Conservation (phyloP, 2,113 vertebrate species). For the Genyomyrus donnyi region DNA sequence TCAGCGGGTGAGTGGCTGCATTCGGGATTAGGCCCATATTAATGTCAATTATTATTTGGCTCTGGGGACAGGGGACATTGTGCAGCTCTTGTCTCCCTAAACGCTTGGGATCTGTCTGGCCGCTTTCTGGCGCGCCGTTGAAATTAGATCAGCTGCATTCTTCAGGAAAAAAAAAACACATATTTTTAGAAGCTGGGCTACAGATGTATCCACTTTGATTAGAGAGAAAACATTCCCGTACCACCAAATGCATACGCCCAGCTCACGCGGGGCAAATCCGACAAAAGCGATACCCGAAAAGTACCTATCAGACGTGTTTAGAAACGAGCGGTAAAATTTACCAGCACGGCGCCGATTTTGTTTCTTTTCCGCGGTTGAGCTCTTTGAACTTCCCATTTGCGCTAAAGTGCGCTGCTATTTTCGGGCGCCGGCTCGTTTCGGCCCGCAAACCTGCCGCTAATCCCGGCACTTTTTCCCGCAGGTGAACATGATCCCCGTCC, state of each 20-base stretch:
- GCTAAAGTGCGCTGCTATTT: background rate
- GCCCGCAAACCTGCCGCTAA: background rate
- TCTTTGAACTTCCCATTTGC: background rate
- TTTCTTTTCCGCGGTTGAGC: background rate
- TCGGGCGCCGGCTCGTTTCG: background rate
- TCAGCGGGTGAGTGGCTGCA: conserved; percentile 66
- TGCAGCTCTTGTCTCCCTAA: background rate
- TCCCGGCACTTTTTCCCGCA: conserved; percentile 42
- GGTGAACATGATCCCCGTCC: conserved; percentile 76
- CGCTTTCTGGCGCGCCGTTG: conserved; percentile 13
- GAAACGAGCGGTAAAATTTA: background rate
- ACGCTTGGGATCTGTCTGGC: background rate
- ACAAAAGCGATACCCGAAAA: background rate
- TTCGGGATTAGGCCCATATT: background rate
- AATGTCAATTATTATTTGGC: background rate
- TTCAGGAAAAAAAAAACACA: conserved; percentile 8
- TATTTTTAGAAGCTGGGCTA: conserved; percentile 30
- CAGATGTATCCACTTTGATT: background rate
- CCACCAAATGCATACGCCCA: background rate
- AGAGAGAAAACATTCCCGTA: background rate
- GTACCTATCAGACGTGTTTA: background rate
- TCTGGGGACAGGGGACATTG: background rate
- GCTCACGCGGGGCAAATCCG: background rate
- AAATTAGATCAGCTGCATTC: conserved; percentile 32
- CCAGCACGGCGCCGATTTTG: background rate